Evolutionary conservation across 2,113 vertebrate genomes (phyloP).

Genomic region (Campylorhamphus procurvoides): DNA sequence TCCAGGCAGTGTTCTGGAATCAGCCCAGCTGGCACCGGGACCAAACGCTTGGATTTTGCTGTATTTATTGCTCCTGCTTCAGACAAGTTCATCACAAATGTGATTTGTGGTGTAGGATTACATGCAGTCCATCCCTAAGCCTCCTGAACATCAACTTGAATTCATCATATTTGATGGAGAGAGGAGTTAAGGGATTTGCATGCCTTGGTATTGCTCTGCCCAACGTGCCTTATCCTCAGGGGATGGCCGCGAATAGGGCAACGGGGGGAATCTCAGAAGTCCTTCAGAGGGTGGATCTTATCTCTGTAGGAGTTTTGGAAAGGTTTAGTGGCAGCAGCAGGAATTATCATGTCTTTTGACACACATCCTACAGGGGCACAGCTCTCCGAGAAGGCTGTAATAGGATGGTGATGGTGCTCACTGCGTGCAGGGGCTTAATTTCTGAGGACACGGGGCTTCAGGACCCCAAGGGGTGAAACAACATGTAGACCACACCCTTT

Average conservation of each 20-base stretch:
- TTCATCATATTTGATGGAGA: slow-evolving; percentile 46
- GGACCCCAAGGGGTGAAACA: background rate
- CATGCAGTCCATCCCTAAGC: slow-evolving; percentile 13
- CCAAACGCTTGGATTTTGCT: background rate
- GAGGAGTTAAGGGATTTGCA: slow-evolving; percentile 50
- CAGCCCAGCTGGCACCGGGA: background rate
- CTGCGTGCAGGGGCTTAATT: background rate
- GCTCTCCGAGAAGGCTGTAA: background rate
- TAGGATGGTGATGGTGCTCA: fast-evolving
- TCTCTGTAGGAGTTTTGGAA: background rate
- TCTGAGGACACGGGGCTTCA: background rate
- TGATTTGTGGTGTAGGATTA: slow-evolving; percentile 49
- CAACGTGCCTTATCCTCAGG: background rate
- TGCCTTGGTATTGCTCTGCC: slow-evolving; percentile 1
- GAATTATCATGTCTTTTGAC: background rate
- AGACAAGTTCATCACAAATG: slow-evolving; percentile 31
- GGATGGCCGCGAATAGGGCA: background rate
- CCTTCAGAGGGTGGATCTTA: background rate
- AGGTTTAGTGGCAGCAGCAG: background rate
- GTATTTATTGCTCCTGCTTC: slow-evolving; percentile 26
- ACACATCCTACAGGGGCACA: background rate
- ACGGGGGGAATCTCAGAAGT: background rate
- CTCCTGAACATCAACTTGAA: slow-evolving; percentile 52
- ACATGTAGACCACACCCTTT: background rate
- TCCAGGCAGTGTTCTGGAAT: background rate